These are phyloP conservation scores for Syngnathus acus DNA, from an alignment of 2,797 vertebrate species.

Conservation along the genomic window DNA sequence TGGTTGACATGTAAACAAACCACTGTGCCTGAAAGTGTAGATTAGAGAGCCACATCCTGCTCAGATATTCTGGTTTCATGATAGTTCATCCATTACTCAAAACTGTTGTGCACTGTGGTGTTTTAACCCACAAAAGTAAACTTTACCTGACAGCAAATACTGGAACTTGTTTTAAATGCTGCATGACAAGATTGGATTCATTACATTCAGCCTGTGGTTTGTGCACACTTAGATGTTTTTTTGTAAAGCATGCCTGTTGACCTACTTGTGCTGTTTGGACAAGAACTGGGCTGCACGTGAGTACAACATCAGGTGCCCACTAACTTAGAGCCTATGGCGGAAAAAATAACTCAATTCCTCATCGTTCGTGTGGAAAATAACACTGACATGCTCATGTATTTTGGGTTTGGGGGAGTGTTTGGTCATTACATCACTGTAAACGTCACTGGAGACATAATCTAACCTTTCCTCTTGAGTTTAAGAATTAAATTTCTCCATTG, in stretches of 20 bases:
- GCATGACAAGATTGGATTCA: not conserved
- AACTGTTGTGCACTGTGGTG: not conserved
- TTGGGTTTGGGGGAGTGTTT: not conserved
- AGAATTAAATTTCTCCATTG: conserved; percentile 27
- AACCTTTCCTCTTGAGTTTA: conserved; percentile 8
- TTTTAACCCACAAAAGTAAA: not conserved
- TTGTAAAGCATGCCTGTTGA: conserved; percentile 11
- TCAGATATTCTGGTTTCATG: conserved; percentile 26
- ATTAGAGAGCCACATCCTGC: conserved; percentile 17
- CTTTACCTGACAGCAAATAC: not conserved
- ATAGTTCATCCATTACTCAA: not conserved
- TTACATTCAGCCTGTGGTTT: not conserved
- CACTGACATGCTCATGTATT: not conserved
- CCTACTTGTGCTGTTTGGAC: conserved; percentile 26
- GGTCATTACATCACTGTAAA: conserved; percentile 23
- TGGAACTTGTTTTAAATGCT: not conserved
- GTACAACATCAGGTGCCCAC: conserved; percentile 9
- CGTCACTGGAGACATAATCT: conserved; percentile 7
- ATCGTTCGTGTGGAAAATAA: not conserved
- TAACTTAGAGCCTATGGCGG: not conserved
- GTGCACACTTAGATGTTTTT: conserved; percentile 3
- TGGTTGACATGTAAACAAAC: not conserved
- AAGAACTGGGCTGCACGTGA: conserved; percentile 13
- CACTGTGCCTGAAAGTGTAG: not conserved
- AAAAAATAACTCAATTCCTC: not conserved